A percentile compares a stretch with the other conserved stretches of the same genome.
These are phyloP conservation scores for Pristionchus maxplancki DNA, from an alignment of 2,888 invertebrate genomes.

Conservation along the genomic window DNA sequence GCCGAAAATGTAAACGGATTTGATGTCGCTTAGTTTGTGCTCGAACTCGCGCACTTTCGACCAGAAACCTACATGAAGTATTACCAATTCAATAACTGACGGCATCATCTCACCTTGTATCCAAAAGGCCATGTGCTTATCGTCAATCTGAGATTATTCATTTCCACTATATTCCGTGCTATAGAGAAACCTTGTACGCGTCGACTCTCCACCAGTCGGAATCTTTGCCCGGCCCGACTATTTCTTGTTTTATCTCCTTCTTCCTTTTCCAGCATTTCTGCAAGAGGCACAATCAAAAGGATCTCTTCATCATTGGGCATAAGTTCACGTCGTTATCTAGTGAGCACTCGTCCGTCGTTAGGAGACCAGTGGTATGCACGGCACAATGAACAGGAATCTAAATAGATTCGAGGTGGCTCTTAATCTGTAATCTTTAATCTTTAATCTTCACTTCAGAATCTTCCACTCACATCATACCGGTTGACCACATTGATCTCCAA, in stretches of 20 bases:
- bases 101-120: not conserved
- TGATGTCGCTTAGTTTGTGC: not conserved
- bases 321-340: too few relatives aligned
- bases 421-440: too few relatives aligned
- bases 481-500: not conserved
- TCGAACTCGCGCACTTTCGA: not conserved
- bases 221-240: not conserved
- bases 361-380: too few relatives aligned
- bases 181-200: not conserved
- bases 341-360: too few relatives aligned
- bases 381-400: not conserved
- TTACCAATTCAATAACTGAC: not conserved
- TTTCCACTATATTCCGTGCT: not conserved
- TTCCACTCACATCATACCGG: not conserved
- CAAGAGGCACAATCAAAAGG: too few relatives aligned
- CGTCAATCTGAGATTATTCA: not conserved
- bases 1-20: not conserved
- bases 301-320: too few relatives aligned
- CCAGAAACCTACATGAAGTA: slow-evolving; percentile 6
- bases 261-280: too few relatives aligned
- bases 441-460: too few relatives aligned
- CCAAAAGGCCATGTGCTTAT: not conserved
- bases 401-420: not conserved
- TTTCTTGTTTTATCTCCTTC: not conserved
- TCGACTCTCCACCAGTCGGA: not conserved